Evolutionary conservation across 1,140 invertebrate species (phyloP), one percentile per base, ranked within the genome.

Genomic region (Drosophila tropicalis): DNA sequence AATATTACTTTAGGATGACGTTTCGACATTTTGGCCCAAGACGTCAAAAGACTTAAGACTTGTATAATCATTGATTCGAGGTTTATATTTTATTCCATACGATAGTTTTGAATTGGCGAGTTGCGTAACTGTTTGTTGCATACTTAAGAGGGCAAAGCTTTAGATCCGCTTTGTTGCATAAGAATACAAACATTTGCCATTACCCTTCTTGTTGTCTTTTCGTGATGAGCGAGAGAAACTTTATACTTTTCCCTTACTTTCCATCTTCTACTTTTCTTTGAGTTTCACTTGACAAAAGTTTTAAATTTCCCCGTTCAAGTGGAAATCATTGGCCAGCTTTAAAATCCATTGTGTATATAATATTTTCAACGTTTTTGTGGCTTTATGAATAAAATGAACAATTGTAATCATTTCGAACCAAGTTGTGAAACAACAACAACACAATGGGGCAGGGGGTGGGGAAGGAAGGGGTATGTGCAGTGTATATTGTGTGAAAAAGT

Each of bases 321-420:
- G 12, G 13, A 57, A 57, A 29, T 57, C 6, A 57, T 57, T 34
- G 32, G 55, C 29, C 55, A 34, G 29, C 25, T 34, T 72, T 66
- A 74, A 19, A 34, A 39, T 12, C 22, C 17, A 19, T 13, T 36
- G 47, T 22, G 19, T 44, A 3, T 19, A 61, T 71, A 9, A n/a
- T 60, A 32, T 39, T 29, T 61, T 17, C 10, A 44, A 44, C 15
- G 19, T 39, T 29, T 60, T 65, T 64, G 7, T 36, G 15, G 7
- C 9, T 34, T 17, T 41, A n/a, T 5, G 1, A 60, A 60, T 12
- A 25, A 19, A 3, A 34, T 13, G 9, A 62, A 65, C 55, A 73
- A 62, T 65, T 70, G 41, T 81, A 85, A 85, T 84, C 65, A 85
- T 81, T 84, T 85, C 78, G 64, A 79, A 32, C 74, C 51, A 70